phyloP scores from a whole-genome alignment of 1,140 invertebrate species.

The Chlorops oryzae region DNA sequence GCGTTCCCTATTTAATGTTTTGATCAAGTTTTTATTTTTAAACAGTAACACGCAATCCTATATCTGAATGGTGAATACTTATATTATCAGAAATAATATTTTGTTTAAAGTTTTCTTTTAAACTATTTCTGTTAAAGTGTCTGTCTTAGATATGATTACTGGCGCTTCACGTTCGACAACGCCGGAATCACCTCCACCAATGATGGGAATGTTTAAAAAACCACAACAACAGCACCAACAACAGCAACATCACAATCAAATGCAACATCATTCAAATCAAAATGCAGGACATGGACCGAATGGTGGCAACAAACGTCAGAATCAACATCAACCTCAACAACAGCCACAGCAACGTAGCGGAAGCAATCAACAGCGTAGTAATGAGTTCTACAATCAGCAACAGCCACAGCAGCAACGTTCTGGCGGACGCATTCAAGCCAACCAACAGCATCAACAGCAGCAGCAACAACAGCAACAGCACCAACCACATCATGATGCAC shows the following conservation, averaged over 20 bases:
- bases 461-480: constrained; percentile 20
- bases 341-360: constrained; percentile 12
- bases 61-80: too few relatives aligned
- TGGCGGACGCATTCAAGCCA: constrained; percentile 31
- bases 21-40: too few relatives aligned
- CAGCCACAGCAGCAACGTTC: constrained; percentile 32
- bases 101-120: neutral
- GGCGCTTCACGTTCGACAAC: constrained; percentile 68
- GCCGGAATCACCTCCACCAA: constrained; percentile 52
- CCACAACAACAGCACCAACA: constrained; percentile 10
- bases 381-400: too few relatives aligned
- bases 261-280: constrained; percentile 17
- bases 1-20: too few relatives aligned
- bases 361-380: constrained; percentile 6
- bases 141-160: constrained; percentile 70
- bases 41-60: too few relatives aligned
- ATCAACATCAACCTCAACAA: constrained; percentile 35
- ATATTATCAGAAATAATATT: neutral
- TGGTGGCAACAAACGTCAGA: constrained; percentile 44
- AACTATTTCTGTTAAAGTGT: constrained; percentile 30
- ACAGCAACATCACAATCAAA: constrained; percentile 14
- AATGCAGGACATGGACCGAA: constrained; percentile 38
- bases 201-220: constrained; percentile 24
- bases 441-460: constrained; percentile 34
- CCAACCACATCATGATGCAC: constrained; percentile 33